Evolutionary conservation across 1,140 invertebrate genomes (phyloP).

Genomic region (Pachypsylla venusta): DNA sequence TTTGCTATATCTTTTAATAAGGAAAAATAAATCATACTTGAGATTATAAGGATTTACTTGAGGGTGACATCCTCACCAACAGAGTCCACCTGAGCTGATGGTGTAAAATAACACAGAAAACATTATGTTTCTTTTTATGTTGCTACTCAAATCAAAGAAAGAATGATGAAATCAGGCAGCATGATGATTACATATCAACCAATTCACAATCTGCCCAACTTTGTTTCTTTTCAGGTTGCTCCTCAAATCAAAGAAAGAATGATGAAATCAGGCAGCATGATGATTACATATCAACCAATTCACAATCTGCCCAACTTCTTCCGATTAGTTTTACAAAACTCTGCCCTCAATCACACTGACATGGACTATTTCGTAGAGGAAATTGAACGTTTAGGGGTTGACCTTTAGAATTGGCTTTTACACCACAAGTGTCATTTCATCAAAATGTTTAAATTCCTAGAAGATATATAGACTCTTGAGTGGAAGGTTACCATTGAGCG

Average conservation of each 20-base stretch:
- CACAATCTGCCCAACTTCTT: conserved; percentile 77
- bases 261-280: conserved; percentile 86
- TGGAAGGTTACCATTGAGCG: too few relatives aligned
- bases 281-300: conserved; percentile 87
- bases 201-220: conserved; percentile 47
- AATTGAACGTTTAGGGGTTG: conserved; percentile 62
- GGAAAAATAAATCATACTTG: too few relatives aligned
- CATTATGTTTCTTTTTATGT: conserved; percentile 34
- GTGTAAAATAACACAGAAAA: not conserved
- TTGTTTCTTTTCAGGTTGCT: conserved; percentile 44
- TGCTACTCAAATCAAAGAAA: conserved; percentile 81
- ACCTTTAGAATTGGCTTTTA: conserved; percentile 36
- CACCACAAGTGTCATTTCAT: not conserved
- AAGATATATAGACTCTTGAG: too few relatives aligned
- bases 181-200: conserved; percentile 95
- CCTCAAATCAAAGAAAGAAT: conserved; percentile 85
- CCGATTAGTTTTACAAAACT: conserved; percentile 83
- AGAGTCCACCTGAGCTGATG: too few relatives aligned
- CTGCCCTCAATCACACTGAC: conserved; percentile 56
- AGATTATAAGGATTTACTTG: too few relatives aligned
- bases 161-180: conserved; percentile 84
- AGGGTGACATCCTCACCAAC: too few relatives aligned
- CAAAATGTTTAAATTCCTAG: too few relatives aligned
- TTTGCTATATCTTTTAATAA: too few relatives aligned
- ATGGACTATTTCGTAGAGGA: conserved; percentile 75